These are phyloP conservation scores for Alligator mississippiensis DNA, from an alignment of 2,113 vertebrate species.

Conservation along the genomic window DNA sequence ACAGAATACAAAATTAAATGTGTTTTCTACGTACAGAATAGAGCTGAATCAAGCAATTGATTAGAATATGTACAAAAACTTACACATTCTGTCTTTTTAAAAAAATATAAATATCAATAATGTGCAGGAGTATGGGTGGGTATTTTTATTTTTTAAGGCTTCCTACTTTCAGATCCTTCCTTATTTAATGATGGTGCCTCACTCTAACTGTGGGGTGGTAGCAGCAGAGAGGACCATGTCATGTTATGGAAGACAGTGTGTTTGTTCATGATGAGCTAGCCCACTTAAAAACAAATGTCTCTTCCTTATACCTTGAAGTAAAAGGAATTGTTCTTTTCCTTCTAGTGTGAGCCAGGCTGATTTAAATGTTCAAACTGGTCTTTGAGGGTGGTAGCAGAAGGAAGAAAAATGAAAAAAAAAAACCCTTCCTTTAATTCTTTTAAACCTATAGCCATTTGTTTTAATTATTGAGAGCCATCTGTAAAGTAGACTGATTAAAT, in stretches of 20 bases:
- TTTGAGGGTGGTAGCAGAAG: constrained; percentile 22
- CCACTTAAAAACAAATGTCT: neutral
- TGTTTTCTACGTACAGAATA: constrained; percentile 72
- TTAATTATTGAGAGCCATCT: constrained; percentile 22
- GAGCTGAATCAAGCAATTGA: constrained; percentile 76
- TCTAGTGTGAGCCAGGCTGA: neutral
- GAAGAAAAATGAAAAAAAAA: constrained; percentile 42
- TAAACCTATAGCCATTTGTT: constrained; percentile 8
- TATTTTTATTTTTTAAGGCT: constrained; percentile 75
- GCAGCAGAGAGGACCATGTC: neutral
- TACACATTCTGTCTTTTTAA: constrained; percentile 76
- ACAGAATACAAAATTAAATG: constrained; percentile 76
- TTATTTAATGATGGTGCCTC: constrained; percentile 44
- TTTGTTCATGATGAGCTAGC: neutral
- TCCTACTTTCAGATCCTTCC: constrained; percentile 72
- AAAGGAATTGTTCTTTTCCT: neutral
- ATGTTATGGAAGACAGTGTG: constrained; percentile 14
- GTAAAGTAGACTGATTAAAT: constrained; percentile 41
- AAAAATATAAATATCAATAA: constrained; percentile 89
- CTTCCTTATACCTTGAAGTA: constrained; percentile 19
- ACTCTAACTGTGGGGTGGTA: neutral
- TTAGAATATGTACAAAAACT: constrained; percentile 83
- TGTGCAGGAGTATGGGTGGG: constrained; percentile 67
- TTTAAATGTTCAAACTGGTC: constrained; percentile 5
- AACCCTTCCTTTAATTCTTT: constrained; percentile 53